Evolutionary conservation across 2,888 invertebrate species (phyloP).

Genomic region (Blastobasis adustella): DNA sequence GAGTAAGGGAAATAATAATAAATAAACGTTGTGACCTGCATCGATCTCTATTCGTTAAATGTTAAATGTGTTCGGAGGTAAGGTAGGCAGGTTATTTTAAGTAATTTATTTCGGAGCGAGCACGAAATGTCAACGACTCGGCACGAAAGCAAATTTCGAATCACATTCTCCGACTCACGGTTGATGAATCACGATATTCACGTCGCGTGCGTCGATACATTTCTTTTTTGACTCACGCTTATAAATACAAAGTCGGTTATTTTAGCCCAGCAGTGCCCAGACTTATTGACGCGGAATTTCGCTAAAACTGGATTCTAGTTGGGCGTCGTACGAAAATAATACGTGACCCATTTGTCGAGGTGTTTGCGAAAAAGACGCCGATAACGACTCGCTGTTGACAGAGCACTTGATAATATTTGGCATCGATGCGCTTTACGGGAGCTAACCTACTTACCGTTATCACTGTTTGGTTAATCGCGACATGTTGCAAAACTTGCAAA

Average conservation of each 20-base stretch:
- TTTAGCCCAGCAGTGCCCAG: constrained; percentile 36
- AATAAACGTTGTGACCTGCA: too few species aligned
- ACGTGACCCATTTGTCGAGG: constrained; percentile 50
- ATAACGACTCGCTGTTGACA: constrained; percentile 65
- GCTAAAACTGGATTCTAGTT: constrained; percentile 25
- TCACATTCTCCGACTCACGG: constrained; percentile 45
- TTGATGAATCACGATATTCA: constrained; percentile 46
- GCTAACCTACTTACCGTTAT: constrained; percentile 67
- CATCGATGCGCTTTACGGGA: constrained; percentile 54
- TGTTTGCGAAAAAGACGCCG: constrained; percentile 52
- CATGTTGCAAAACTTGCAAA: constrained; percentile 39
- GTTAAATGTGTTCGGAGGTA: too few species aligned
- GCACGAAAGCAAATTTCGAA: constrained; percentile 45
- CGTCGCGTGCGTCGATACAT: constrained; percentile 47
- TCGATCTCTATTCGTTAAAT: too few species aligned
- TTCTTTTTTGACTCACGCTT: constrained; percentile 43
- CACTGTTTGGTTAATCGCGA: constrained; percentile 58
- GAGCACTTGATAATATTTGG: constrained; percentile 67
- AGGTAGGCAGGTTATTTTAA: constrained; percentile 23
- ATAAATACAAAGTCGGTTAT: constrained; percentile 43
- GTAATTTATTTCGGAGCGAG: constrained; percentile 31
- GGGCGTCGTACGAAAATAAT: constrained; percentile 43
- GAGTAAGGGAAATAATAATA: too few species aligned
- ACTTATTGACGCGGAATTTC: constrained; percentile 40
- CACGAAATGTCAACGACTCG: constrained; percentile 63